Evolutionary conservation across 2,888 invertebrate genomes (phyloP), one percentile per base, ranked within the genome.

Genomic region (Habrosyne pyritoides): DNA sequence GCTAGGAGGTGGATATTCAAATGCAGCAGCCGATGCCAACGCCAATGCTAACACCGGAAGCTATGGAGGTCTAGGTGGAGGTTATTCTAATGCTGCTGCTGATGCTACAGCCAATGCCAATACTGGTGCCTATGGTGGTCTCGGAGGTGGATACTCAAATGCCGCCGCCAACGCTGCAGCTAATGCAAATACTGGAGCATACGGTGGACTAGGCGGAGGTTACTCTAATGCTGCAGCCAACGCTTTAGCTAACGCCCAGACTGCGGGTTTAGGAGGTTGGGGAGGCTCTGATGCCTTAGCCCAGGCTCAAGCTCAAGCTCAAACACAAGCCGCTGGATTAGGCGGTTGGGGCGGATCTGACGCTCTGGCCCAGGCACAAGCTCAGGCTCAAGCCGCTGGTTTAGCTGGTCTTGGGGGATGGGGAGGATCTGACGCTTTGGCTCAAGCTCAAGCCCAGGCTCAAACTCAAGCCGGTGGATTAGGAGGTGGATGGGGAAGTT

Each of bases 241-340:
- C 54, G 67, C 63, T 55, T 59, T 57, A 63, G 56, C 53, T 54
- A 56, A 42, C 21, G 33, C 53, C 2, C 46, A 57, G 22, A 12
- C 28, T 21, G 57, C 56, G 21, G 59, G 42, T 2, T 54, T 30
- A 21, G 61, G 60, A 12, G 66, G 62, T 18, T 7, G 51, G 12
- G 52, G 67, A 6, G 62, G 66, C 3, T 63, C 70, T 3, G 53
- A 57, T 7, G 51, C 63, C 1, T 56, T 61, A 10, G 55, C 62
- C 0, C 56, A n/a, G n/a, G n/a, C n/a, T n/a, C n/a, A n/a, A n/a
- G n/a, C n/a, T n/a, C n/a, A n/a, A n/a, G n/a, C n/a, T n/a, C n/a
- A n/a, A n/a, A n/a, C n/a, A n/a, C n/a, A n/a, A n/a, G n/a, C 22
- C 1, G 61, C 63, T 46, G 59, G 60, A 30, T 47, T 47, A 14